Evolutionary conservation across 92 coral and sea anemone species (phyloP).

Genomic region (Parazoanthus swiftii): DNA sequence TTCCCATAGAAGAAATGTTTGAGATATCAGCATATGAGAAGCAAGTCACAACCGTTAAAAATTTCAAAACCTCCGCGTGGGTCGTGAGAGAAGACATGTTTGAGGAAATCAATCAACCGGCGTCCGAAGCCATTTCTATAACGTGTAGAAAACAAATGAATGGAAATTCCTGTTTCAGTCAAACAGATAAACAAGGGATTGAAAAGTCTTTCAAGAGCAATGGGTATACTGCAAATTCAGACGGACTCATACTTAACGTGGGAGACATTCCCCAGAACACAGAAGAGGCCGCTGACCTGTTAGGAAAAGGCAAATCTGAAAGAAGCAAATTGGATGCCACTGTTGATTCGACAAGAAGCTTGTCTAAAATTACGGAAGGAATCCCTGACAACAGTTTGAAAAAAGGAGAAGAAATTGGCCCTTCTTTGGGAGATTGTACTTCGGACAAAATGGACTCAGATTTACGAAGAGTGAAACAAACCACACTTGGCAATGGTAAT

Average conservation of each 20-base stretch:
- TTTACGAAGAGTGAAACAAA: background rate
- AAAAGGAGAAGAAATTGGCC: background rate
- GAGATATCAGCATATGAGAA: conserved; percentile 2
- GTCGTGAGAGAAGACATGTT: background rate
- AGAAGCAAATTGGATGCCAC: background rate
- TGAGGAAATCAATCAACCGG: background rate
- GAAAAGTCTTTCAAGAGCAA: background rate
- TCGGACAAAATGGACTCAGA: background rate
- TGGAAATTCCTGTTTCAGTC: background rate
- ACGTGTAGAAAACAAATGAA: background rate
- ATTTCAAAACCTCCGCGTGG: background rate
- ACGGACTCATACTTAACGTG: background rate
- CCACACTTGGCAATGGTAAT: background rate
- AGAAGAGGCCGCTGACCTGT: background rate
- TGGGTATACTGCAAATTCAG: background rate
- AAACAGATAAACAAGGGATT: background rate
- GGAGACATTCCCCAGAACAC: background rate
- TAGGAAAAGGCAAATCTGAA: background rate
- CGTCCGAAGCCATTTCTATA: background rate
- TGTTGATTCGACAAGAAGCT: background rate
- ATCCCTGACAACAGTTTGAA: background rate
- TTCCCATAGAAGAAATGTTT: background rate
- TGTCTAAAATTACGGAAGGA: background rate
- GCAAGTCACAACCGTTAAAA: background rate
- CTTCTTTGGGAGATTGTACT: background rate